Conservation (phyloP, 2,113 vertebrate genomes). For the Dromas ardeola region DNA sequence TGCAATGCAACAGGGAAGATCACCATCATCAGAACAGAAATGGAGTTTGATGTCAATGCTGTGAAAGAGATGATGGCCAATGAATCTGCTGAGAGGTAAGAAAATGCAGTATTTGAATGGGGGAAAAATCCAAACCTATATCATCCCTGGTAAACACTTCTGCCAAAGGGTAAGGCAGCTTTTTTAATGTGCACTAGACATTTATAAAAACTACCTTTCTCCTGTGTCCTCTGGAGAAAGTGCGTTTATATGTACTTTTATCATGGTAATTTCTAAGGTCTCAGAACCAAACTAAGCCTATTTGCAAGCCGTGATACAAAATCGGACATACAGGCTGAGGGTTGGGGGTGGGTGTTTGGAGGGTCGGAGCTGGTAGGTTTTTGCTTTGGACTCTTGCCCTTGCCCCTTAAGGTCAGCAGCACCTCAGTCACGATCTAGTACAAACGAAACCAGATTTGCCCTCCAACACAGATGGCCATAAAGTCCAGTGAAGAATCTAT, state of each 20-base stretch:
- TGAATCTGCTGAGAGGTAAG: background rate
- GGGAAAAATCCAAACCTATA: background rate
- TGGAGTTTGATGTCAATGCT: background rate
- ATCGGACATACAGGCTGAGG: rapidly evolving
- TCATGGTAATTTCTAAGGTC: background rate
- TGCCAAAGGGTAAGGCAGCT: background rate
- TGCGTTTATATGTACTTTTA: background rate
- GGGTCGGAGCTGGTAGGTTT: background rate
- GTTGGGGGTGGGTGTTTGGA: background rate
- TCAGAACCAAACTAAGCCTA: background rate
- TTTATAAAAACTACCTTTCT: background rate
- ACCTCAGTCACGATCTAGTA: background rate
- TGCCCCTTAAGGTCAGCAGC: background rate
- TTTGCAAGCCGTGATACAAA: background rate
- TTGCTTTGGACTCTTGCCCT: background rate
- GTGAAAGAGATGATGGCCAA: background rate
- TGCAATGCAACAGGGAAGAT: background rate
- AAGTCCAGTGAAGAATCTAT: background rate
- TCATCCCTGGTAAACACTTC: background rate
- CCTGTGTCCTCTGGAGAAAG: background rate
- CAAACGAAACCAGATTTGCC: background rate
- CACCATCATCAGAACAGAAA: background rate
- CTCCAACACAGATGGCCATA: background rate
- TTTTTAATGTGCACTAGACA: background rate
- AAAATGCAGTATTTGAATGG: background rate